phyloP scores from a whole-genome alignment of 1,140 invertebrate genomes.

The Sycobia sp. region DNA sequence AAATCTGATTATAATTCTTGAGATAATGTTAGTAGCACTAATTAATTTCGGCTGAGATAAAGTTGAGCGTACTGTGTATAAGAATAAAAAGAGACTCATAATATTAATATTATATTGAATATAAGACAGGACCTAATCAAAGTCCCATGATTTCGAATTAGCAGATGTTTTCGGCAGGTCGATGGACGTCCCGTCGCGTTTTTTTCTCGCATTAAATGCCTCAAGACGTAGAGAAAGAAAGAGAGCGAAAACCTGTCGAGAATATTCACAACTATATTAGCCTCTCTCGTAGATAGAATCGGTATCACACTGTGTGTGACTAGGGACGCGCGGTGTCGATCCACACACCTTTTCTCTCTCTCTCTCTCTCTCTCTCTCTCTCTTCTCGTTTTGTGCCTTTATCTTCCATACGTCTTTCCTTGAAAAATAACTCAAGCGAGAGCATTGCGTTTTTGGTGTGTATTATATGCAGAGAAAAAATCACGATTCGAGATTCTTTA shows the following conservation, averaged over 20 bases:
- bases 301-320: slow-evolving; percentile 11
- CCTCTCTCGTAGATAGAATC: slow-evolving; percentile 57
- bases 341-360: slow-evolving; percentile 41
- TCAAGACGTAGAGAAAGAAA: no score
- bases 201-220: no score
- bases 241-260: slow-evolving; percentile 19
- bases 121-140: slow-evolving; percentile 53
- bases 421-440: slow-evolving; percentile 7
- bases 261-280: slow-evolving; percentile 65
- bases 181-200: slow-evolving; percentile 59
- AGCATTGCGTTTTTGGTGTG: no score
- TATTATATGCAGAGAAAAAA: slow-evolving; percentile 5
- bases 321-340: slow-evolving; percentile 39
- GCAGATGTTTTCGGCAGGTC: slow-evolving; percentile 62
- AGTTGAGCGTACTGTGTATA: no score
- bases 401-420: slow-evolving; percentile 32
- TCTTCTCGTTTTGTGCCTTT: background rate
- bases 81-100: no score
- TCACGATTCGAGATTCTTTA: slow-evolving; percentile 15
- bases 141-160: slow-evolving; percentile 64
- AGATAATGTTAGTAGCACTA: no score
- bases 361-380: slow-evolving; percentile 20
- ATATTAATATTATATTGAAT: no score
- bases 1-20: no score
- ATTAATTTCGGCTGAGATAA: no score